Conservation (phyloP, 2,113 vertebrate species). For the Galeopterus variegatus region DNA sequence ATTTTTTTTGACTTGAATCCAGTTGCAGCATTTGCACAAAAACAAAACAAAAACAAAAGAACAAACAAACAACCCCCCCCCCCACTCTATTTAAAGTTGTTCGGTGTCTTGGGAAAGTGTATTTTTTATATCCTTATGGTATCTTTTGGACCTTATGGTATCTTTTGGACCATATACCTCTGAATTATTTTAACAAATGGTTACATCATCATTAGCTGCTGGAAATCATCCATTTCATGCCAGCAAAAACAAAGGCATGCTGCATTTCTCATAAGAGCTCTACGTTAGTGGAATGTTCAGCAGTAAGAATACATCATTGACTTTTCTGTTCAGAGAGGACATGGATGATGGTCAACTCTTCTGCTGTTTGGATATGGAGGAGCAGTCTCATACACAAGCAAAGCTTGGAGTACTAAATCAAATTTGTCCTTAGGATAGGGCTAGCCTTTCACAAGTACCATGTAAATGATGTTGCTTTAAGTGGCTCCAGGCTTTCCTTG, state of each 20-base stretch:
- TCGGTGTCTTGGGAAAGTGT: conserved; percentile 29
- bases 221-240: conserved; percentile 67
- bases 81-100: conserved; percentile 54
- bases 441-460: neutral
- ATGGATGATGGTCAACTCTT: neutral
- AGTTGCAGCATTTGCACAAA: neutral
- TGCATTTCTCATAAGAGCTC: conserved; percentile 40
- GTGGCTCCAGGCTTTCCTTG: neutral
- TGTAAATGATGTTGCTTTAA: conserved; percentile 30
- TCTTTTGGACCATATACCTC: conserved; percentile 63
- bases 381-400: neutral
- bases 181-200: conserved; percentile 72
- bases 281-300: conserved; percentile 27
- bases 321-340: conserved; percentile 25
- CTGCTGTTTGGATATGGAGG: neutral
- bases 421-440: conserved; percentile 13
- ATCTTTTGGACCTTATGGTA: conserved; percentile 46
- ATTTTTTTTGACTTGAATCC: conserved; percentile 43
- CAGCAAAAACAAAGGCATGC: conserved; percentile 34
- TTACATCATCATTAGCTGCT: conserved; percentile 61
- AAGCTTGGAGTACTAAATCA: neutral
- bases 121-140: conserved; percentile 46
- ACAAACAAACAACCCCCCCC: too few species aligned
- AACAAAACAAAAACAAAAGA: neutral
- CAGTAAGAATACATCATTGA: conserved; percentile 52